Evolutionary conservation across 2,113 vertebrate species (phyloP).

Genomic region (Lipotes vexillifer): DNA sequence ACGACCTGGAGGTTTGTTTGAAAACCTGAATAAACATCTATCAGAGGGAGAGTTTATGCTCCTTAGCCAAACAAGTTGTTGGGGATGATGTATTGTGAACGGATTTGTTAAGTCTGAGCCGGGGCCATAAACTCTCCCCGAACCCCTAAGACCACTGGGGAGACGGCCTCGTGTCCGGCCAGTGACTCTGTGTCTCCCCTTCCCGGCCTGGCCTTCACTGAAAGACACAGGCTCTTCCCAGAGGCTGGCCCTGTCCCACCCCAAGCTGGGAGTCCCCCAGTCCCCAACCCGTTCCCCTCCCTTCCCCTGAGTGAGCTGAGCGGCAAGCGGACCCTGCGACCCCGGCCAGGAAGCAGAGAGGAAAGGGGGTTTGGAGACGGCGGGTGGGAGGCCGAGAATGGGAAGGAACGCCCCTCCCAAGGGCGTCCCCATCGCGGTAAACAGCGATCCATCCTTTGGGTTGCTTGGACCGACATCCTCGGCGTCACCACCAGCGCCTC

Average conservation of each 20-base stretch:
- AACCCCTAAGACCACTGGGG: neutral
- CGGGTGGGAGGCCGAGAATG: neutral
- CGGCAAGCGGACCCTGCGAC: neutral
- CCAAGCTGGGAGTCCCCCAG: neutral
- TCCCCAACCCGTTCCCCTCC: fast-evolving
- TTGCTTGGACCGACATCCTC: neutral
- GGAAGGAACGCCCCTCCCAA: neutral
- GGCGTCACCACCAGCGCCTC: neutral
- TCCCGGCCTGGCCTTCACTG: neutral
- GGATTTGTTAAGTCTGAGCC: constrained; percentile 60
- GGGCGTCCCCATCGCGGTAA: fast-evolving
- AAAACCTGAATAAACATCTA: constrained; percentile 71
- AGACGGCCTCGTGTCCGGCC: neutral
- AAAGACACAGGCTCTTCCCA: neutral
- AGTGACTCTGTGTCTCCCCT: neutral
- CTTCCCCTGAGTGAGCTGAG: neutral
- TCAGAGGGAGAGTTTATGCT: constrained; percentile 8
- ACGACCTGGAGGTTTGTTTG: constrained; percentile 53
- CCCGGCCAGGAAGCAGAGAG: neutral
- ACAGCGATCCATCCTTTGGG: fast-evolving
- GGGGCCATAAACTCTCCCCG: constrained; percentile 26
- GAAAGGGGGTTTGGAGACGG: neutral
- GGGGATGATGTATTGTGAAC: constrained; percentile 35
- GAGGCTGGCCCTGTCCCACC: neutral
- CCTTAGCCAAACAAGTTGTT: constrained; percentile 65